Evolutionary conservation across 2,113 vertebrate species (phyloP), one percentile per base, ranked within the genome.

Genomic region (Cygnus buccinator): DNA sequence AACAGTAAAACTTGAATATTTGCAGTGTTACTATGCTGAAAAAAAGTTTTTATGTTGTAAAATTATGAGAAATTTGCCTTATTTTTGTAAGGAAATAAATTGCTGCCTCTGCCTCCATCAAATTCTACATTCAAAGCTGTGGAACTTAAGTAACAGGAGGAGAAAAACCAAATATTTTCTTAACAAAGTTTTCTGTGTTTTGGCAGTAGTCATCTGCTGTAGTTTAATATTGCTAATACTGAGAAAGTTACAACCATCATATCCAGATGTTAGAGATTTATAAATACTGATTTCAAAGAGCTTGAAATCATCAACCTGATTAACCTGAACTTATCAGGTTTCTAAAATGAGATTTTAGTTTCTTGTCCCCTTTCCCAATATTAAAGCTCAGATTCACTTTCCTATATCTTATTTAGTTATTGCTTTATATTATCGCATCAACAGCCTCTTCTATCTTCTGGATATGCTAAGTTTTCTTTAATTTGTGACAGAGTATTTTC

Each of bases 131-230:
- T 87, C 11, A 75, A 52, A 90, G 37, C 18, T 33, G 31, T 8
- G 29, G 3, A 62, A 84, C 5, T 29, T 92, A 68, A 66, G 2
- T 17, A 84, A 70, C 20, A 73, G 8, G 10, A 66, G 31, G 39
- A 21, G 23, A 22, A 37, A 52, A 57, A 6, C 2, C 26, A 46
- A 50, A 6, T 54, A 0, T 70, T 94, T 78, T 59, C 20, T 73
- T 82, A 79, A 76, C 21, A 76, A 79, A 54, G 4, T 41, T 91
- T 93, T 66, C 54, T 62, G 48, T 84, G 26, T 4, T 93, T 94
- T 85, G 6, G 8, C 44, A 79, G 58, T 50, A 84, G 46, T n/a
- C 12, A 41, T 67, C 28, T 67, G 41, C 71, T 44, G 70, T 44
- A 17, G 12, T 9, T 73, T 66, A 68, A 6, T 58, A 31, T n/a